Evolutionary conservation across 2,797 vertebrate genomes (phyloP), one percentile per base, ranked within the genome.

Genomic region (Acanthis flammea): DNA sequence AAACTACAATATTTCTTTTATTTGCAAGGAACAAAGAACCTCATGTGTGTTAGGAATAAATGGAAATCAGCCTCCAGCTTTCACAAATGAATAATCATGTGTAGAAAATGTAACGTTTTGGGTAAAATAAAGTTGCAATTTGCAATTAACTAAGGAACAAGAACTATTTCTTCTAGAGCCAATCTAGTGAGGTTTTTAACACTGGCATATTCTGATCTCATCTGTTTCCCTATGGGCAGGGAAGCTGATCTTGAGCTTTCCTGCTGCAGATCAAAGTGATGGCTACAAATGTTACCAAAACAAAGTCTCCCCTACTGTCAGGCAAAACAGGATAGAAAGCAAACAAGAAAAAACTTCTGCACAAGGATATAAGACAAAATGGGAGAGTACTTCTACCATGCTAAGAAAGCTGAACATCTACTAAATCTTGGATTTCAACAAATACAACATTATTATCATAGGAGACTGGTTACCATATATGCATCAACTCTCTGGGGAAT

Each of bases 261-360:
- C 92, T 74, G 67, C 51, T 42, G 41, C 55, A 96, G 91, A 94
- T 95, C 92, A 97, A 96, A 97, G 94, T 53, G 48, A 79, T 0
- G 1, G 48, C 83, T 86, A 90, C 41, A 86, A 90, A 91, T 71
- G 33, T 70, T 44, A 86, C 42, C 73, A 84, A 94, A 96, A 94
- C 66, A 88, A 95, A 80, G 70, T 62, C 48, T 91, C 45, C 66
- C 53, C 33, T 45, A 86, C 18, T 28, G n/a, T 90, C 48, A 79
- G 63, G 91, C 42, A 90, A 94, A 96, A 90, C 47, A 90, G 48
- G 77, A 90, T 57, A 84, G 79, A 96, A 90, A 78, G 33, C 35
- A 81, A 94, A 78, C 48, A 88, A 87, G 72, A 31, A 66, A 88
- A 66, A 87, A 72, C 61, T 66, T 66, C 60, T 84, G 42, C 31